Conservation (phyloP, 1,140 invertebrate genomes). For the Cecropterus lyciades region DNA sequence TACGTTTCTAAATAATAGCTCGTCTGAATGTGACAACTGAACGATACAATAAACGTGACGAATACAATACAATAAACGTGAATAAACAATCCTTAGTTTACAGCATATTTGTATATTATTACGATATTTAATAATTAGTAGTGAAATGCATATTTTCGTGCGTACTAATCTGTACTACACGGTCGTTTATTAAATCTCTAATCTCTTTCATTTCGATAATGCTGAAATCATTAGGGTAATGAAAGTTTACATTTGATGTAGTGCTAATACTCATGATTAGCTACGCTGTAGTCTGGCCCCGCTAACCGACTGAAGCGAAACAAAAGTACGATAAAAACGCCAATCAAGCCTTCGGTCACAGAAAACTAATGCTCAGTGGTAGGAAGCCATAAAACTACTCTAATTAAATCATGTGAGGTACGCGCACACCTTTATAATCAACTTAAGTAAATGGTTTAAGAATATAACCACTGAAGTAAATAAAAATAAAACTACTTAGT, state of each 20-base stretch:
- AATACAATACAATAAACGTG: too few relatives aligned
- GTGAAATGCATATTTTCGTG: background rate
- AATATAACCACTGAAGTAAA: background rate
- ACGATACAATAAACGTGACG: too few relatives aligned
- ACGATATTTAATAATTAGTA: too few relatives aligned
- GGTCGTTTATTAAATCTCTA: background rate
- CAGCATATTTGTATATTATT: too few relatives aligned
- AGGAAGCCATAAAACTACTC: conserved; percentile 26
- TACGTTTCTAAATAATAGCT: too few relatives aligned
- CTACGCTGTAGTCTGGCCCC: conserved; percentile 28
- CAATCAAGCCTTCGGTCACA: conserved; percentile 39
- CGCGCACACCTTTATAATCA: conserved; percentile 12
- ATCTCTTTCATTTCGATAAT: background rate
- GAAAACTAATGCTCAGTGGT: conserved; percentile 32
- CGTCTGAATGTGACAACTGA: too few relatives aligned
- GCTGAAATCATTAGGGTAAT: background rate
- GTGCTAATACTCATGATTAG: conserved; percentile 28
- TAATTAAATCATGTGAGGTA: conserved; percentile 26
- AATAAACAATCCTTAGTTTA: too few relatives aligned
- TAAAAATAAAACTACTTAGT: too few relatives aligned
- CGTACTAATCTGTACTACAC: background rate
- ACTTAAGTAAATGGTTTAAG: conserved; percentile 10
- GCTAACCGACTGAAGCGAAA: conserved; percentile 49
- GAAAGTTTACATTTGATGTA: background rate
- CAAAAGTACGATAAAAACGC: conserved; percentile 55